Percentiles rank a stretch among this genome's conserved stretches.
These are phyloP conservation scores for Hiodon alosoides DNA, from an alignment of 2,113 vertebrate genomes.

Conservation along the genomic window DNA sequence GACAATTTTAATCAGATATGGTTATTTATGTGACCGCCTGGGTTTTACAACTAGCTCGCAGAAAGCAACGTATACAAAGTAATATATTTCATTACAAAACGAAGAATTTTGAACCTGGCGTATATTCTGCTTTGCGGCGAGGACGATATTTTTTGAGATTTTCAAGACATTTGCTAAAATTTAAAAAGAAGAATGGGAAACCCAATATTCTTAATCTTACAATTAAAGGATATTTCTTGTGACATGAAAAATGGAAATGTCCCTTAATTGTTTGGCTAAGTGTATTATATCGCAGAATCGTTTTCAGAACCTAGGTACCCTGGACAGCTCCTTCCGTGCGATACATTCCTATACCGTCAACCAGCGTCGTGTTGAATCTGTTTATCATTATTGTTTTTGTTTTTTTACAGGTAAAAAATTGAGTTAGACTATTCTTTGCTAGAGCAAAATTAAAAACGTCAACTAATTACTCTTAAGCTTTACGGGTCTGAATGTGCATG, in stretches of 20 bases:
- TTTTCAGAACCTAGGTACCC: slow-evolving; percentile 41
- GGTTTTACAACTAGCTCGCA: neutral
- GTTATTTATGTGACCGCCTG: too few species aligned
- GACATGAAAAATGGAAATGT: slow-evolving; percentile 59
- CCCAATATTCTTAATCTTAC: slow-evolving; percentile 62
- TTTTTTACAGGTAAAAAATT: neutral
- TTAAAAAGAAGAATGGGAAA: neutral
- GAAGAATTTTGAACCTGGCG: neutral
- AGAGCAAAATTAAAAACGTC: neutral
- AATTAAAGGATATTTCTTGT: slow-evolving; percentile 78
- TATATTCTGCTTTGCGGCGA: neutral
- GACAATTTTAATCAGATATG: too few species aligned
- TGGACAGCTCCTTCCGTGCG: slow-evolving; percentile 46
- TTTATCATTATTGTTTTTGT: neutral
- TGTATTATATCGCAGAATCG: slow-evolving; percentile 37
- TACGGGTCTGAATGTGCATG: neutral
- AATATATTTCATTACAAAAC: neutral
- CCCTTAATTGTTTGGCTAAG: slow-evolving; percentile 70
- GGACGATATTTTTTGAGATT: neutral
- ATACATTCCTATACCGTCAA: neutral
- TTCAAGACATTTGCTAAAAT: slow-evolving; percentile 5
- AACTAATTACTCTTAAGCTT: neutral
- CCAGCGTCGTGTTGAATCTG: neutral
- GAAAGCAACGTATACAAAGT: neutral
- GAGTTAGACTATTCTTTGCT: neutral